Evolutionary conservation across 2,888 invertebrate species (phyloP).

Genomic region (Sinotaia quadrata): DNA sequence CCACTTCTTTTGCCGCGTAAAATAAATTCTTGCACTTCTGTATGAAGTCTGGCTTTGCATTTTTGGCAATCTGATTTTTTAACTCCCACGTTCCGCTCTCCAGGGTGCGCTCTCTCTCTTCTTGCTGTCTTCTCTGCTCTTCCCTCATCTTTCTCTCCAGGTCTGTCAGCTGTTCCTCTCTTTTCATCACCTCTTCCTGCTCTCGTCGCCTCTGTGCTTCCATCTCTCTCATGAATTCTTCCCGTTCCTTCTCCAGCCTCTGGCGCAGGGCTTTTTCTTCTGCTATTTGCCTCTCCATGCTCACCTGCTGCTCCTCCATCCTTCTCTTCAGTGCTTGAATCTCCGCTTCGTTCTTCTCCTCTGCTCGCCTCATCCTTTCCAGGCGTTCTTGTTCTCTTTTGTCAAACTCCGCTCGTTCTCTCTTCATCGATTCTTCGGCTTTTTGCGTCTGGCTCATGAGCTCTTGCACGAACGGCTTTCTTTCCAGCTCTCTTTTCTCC

Average conservation of each 20-base stretch:
- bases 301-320: slow-evolving; percentile 18
- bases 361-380: background rate
- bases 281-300: background rate
- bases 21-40: no score
- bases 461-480: slow-evolving; percentile 3
- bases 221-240: background rate
- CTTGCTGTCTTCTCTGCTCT: background rate
- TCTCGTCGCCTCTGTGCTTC: background rate
- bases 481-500: background rate
- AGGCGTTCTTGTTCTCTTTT: background rate
- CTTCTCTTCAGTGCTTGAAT: background rate
- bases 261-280: background rate
- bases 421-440: background rate
- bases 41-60: no score
- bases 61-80: no score
- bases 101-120: no score
- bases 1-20: no score
- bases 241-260: slow-evolving; percentile 3
- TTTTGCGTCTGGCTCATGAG: background rate
- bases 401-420: slow-evolving; percentile 4
- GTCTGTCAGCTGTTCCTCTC: background rate
- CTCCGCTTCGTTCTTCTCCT: background rate
- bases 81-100: no score
- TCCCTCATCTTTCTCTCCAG: background rate
- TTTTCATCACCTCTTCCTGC: background rate